Conservation (phyloP, 2,797 vertebrate genomes). For the Sardinella longiceps region DNA sequence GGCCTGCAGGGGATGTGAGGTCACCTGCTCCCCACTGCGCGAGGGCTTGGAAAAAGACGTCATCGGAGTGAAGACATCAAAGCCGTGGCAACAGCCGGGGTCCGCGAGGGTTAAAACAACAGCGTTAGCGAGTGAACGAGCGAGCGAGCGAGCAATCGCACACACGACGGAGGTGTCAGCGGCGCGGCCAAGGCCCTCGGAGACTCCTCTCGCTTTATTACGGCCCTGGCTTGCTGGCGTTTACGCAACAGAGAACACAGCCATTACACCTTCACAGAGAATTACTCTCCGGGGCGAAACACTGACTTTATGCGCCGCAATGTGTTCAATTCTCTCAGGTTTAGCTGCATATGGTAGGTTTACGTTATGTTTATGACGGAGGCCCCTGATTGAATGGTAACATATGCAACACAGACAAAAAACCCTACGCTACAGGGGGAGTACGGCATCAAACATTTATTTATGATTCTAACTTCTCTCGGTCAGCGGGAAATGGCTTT, state of each 20-base stretch:
- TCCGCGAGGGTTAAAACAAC: slow-evolving; percentile 23
- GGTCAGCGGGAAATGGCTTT: slow-evolving; percentile 23
- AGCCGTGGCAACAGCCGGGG: slow-evolving; percentile 38
- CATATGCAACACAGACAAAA: not conserved
- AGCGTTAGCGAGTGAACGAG: slow-evolving; percentile 44
- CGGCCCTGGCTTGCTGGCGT: not conserved
- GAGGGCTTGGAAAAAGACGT: slow-evolving; percentile 65
- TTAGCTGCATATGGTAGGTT: not conserved
- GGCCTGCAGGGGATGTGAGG: slow-evolving; percentile 64
- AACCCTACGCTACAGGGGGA: not conserved
- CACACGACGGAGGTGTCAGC: slow-evolving; percentile 28
- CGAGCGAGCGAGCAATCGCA: slow-evolving; percentile 58
- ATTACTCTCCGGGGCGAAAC: slow-evolving; percentile 7
- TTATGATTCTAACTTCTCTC: not conserved
- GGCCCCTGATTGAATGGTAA: not conserved
- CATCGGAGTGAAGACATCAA: slow-evolving; percentile 64
- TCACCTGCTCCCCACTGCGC: slow-evolving; percentile 55
- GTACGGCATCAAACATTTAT: slow-evolving; percentile 11
- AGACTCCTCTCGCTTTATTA: slow-evolving; percentile 12
- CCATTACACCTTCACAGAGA: slow-evolving; percentile 26
- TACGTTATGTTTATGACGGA: slow-evolving; percentile 24
- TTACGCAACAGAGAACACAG: slow-evolving; percentile 26
- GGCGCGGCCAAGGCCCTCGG: not conserved
- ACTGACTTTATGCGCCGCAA: not conserved
- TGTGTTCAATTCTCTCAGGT: not conserved